Evolutionary conservation across 2,888 invertebrate genomes (phyloP), one percentile per base, ranked within the genome.

Genomic region (Linnaemya tessellans): DNA sequence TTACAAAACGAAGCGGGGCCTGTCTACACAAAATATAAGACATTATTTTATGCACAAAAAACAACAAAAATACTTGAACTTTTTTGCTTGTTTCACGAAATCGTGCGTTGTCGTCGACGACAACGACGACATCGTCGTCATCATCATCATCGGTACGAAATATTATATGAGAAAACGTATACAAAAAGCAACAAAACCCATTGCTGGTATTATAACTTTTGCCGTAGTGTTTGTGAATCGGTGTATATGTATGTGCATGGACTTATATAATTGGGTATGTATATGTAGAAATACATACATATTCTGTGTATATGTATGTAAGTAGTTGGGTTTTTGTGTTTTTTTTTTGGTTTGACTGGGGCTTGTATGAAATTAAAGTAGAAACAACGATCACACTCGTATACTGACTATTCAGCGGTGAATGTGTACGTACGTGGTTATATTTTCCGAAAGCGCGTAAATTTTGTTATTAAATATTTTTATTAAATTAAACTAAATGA

Each of bases 331-430:
- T 87, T 89, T 89, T 90, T 46, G 18, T 68, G 65, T 22, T 80
- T 65, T 80, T 78, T 81, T 81, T 38, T 18, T 81, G 67, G 41
- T 62, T 25, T 84, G 71, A 73, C 84, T 81, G 84, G 77, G 85
- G 85, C 85, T 82, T 82, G 71, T 85, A 82, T 85, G 79, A 85
- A 85, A 75, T 85, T 84, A 71, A 60, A 82, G 85, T 70, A 67
- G 90, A 89, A 89, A 90, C 90, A 89, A 89, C 91, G 92, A 91
- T 92, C 92, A 91, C 91, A 92, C 91, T 92, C 91, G 91, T 89
- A 91, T 90, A 90, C 79, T 74, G 82, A 75, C 78, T 75, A 80
- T 85, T 82, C 79, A 67, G 82, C 85, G 75, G 85, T 80, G 60
- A 82, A 85, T 80, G 82, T 85, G 79, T 71, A 82, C 75, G 79